Evolutionary conservation across 2,888 invertebrate genomes (phyloP), one percentile per base, ranked within the genome.

Genomic region (Hydriomena furcata): DNA sequence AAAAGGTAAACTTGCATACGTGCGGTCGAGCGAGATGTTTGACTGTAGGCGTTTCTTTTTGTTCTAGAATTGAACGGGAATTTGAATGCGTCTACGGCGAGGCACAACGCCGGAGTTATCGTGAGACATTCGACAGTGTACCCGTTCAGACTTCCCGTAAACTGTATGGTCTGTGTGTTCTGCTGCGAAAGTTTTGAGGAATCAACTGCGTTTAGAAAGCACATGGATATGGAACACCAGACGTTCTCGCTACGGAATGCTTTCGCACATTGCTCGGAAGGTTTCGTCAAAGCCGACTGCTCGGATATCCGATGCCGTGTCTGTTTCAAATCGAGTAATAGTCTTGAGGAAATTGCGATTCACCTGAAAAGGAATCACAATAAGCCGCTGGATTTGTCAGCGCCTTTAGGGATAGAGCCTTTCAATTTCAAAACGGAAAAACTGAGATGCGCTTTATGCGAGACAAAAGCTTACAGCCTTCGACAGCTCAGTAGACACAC

Each of bases 41-140:
- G 84, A 85, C 72, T 71, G 63, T 66, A 76, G 79, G 68, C 79
- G 78, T 86, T 87, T 87, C 82, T 86, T 84, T 88, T 84, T 88
- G 87, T 88, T 88, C 79, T 88, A 88, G 88, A 84, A 69, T 62
- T 62, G 64, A 65, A 32, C 32, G 32, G 32, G 32, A 79, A 75
- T 71, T 79, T 68, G 74, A 80, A 78, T 65, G 71, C 76, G 73
- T 78, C 79, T 32, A 42, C 50, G 35, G 79, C 83, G 65, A 85
- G 79, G 76, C 77, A 76, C 71, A 89, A 88, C 82, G 88, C 87
- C 71, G 83, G 83, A 79, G 58, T 81, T 55, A 73, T 89, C 60
- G 79, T 89, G 78, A 77, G 75, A 79, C 84, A 76, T 70, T 76
- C 87, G 5, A 89, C 89, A 49, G 88, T 81, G 50, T 87, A 84